Evolutionary conservation across 2,113 vertebrate species (phyloP), one percentile per base, ranked within the genome.

Genomic region (Typhlomys cinereus): DNA sequence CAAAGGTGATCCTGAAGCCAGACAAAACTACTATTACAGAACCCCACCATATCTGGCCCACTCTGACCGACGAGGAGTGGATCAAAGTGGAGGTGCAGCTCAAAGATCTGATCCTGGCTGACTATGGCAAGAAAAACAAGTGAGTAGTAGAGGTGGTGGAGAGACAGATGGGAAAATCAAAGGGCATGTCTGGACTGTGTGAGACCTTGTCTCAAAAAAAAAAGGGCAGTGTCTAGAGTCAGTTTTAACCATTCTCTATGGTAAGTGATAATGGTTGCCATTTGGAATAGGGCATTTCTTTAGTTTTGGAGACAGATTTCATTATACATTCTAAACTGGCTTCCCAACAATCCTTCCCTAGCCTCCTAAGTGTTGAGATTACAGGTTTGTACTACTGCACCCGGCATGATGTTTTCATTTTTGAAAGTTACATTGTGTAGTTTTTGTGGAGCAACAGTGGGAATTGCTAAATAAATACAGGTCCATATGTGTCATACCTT

Each of bases 111-210:
- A 99, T 99, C 96, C 97, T 99, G 96, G 99, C 99, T 0, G 99
- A 99, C 96, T 99, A 99, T 0, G 99, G 99, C 97, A 99, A 99
- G 98, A 99, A 99, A 98, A 99, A 99, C 98, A 99, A 99, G 99
- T 99, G 96, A 98, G 99, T 75, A 3, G 1, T n/a, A n/a, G n/a
- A n/a, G n/a, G n/a, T n/a, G n/a, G n/a, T n/a, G n/a, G n/a, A n/a
- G n/a, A n/a, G n/a, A n/a, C n/a, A n/a, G n/a, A n/a, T n/a, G n/a
- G n/a, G n/a, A n/a, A n/a, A n/a, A n/a, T n/a, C n/a, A n/a, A n/a
- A n/a, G n/a, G n/a, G n/a, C n/a, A 29, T n/a, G 25, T 89, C 59
- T 21, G 57, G 46, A 36, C 75, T 78, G n/a, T 79, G 54, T 44
- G 21, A 61, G 59, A 61, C 59, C 18, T 7, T 4, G 59, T 52